These are phyloP conservation scores for Athalia circularis DNA, from an alignment of 2,888 invertebrate species.

Conservation along the genomic window DNA sequence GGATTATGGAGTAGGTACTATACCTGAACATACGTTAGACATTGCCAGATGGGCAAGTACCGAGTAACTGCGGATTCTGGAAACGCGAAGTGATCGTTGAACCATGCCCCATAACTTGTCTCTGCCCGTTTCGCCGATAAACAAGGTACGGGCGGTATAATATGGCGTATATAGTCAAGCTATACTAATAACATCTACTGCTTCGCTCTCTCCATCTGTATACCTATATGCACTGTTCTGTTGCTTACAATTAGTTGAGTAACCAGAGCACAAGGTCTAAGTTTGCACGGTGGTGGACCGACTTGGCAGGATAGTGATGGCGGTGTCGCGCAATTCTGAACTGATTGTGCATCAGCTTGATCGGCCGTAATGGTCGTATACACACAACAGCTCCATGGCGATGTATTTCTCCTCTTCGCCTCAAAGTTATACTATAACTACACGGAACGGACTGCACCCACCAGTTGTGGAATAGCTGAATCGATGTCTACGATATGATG, in stretches of 20 bases:
- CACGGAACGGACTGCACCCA: too few relatives aligned
- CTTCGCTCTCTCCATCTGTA: background rate
- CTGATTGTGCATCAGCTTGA: background rate
- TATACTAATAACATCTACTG: conserved; percentile 15
- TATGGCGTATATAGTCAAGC: background rate
- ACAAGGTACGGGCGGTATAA: background rate
- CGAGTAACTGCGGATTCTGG: too few relatives aligned
- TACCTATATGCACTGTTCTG: conserved; percentile 2
- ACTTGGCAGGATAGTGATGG: conserved; percentile 3
- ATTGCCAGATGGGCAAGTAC: too few relatives aligned
- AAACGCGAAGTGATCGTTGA: too few relatives aligned
- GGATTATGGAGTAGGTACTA: too few relatives aligned
- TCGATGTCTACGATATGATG: too few relatives aligned
- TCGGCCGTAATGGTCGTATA: background rate
- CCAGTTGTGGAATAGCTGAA: too few relatives aligned
- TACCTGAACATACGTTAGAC: too few relatives aligned
- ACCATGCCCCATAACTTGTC: too few relatives aligned
- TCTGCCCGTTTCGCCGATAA: background rate
- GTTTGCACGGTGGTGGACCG: conserved; percentile 22
- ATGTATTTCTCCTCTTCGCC: too few relatives aligned
- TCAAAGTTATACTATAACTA: too few relatives aligned
- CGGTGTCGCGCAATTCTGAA: conserved; percentile 8
- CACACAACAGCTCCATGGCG: background rate
- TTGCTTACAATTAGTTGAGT: conserved; percentile 23
- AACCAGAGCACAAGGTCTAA: conserved; percentile 28